A percentile compares a stretch with the other conserved stretches of the same genome.
Conservation (phyloP, 2,888 invertebrate genomes). For the Pachycephus smyrnensis region DNA sequence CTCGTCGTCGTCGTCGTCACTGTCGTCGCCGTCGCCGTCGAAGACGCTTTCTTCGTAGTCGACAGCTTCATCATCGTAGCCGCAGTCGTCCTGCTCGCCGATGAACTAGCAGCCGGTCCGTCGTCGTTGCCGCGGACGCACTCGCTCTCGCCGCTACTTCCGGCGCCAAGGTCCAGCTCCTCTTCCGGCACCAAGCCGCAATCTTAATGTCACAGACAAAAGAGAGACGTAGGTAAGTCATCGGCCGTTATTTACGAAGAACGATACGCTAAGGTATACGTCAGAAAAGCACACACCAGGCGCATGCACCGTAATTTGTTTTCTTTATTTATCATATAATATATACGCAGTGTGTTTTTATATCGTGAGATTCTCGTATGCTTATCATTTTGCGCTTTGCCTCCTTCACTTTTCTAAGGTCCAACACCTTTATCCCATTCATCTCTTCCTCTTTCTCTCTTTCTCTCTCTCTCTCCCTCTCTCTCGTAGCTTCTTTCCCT, state of each 20-base stretch:
- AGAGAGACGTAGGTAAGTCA: conserved; percentile 49
- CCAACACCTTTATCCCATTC: conserved; percentile 25
- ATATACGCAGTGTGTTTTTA: neutral
- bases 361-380: neutral
- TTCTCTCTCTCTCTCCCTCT: neutral
- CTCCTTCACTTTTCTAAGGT: neutral
- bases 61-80: conserved; percentile 39
- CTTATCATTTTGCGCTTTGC: neutral
- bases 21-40: conserved; percentile 1
- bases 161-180: conserved; percentile 65
- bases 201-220: conserved; percentile 63
- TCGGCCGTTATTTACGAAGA: neutral
- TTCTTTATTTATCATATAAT: neutral
- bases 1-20: conserved; percentile 18
- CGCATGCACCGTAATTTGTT: conserved; percentile 7
- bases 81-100: conserved; percentile 54
- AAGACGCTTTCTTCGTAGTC: neutral
- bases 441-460: conserved; percentile 1
- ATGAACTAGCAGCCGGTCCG: neutral
- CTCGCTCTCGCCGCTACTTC: conserved; percentile 56
- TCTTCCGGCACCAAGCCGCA: conserved; percentile 63
- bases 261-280: conserved; percentile 7
- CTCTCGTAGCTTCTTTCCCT: conserved; percentile 5
- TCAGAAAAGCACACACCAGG: conserved; percentile 14
- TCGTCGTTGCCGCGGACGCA: conserved; percentile 45